Evolutionary conservation across 2,888 invertebrate species (phyloP), one percentile per base, ranked within the genome.

Genomic region (Agrotis segetum): DNA sequence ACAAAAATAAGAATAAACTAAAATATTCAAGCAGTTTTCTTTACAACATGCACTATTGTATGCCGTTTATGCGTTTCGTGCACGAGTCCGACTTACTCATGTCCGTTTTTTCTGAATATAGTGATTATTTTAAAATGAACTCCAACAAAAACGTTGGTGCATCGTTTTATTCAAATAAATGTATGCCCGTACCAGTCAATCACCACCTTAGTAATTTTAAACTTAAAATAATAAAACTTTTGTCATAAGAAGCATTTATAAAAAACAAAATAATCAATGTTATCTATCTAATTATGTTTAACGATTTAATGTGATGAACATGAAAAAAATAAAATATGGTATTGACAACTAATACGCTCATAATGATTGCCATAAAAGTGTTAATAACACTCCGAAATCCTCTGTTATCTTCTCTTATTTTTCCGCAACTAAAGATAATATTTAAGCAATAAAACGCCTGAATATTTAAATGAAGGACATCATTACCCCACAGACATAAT

Each of bases 241-340:
- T 64, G 44, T 63, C 29, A 65, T 70, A 76, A 71, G 59, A 71
- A 71, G 49, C 70, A 63, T 52, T 56, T 19, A 34, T n/a, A 50
- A n/a, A 44, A 69, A 74, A 53, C 55, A 65, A 67, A 62, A 5
- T 55, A 69, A 71, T 70, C 13, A 71, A 75, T 82, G 76, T 53
- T 71, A 71, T 75, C 71, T 84, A 81, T 81, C 81, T 85, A 83
- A 74, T 65, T 74, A 83, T 68, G 14, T 68, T 62, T 61, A 71
- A 60, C 52, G 49, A 72, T 24, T 29, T 17, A 59, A 49, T 61
- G 17, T 47, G 52, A 67, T 56, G 70, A 69, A 68, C 24, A 61
- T 52, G 13, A 52, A 19, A 69, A 75, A 81, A 63, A n/a, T n/a
- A n/a, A 62, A 70, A 70, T 66, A 83, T 61, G 34, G 5, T 47